A percentile compares a stretch with the other conserved stretches of the same genome.
phyloP scores from a whole-genome alignment of 2,797 vertebrate genomes.

The Poecilia velifera region DNA sequence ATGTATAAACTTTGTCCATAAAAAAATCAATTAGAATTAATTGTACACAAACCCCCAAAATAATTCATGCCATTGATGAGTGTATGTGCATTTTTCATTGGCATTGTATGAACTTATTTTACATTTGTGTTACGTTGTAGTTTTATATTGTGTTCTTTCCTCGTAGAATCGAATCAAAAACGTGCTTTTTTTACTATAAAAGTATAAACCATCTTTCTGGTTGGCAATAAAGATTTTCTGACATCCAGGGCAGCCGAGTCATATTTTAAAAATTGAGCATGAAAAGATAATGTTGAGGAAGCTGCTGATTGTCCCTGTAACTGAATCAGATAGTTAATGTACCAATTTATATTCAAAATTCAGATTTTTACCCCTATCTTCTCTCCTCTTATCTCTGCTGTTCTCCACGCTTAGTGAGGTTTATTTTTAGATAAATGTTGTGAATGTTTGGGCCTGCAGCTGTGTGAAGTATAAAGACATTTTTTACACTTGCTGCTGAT shows the following conservation, averaged over 20 bases:
- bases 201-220: neutral
- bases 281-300: neutral
- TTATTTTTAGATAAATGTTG: neutral
- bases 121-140: neutral
- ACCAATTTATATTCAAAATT: constrained; percentile 6
- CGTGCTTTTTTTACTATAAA: neutral
- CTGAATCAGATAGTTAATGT: constrained; percentile 9
- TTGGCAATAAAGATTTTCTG: neutral
- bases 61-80: neutral
- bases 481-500: neutral
- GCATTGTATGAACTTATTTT: neutral
- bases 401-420: constrained; percentile 2
- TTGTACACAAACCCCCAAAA: neutral
- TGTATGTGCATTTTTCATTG: neutral
- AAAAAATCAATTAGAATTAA: neutral
- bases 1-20: neutral
- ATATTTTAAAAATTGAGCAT: neutral
- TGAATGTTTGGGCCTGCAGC: constrained; percentile 1
- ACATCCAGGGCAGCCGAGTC: neutral
- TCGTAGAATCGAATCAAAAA: neutral
- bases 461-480: constrained; percentile 2
- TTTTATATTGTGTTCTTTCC: neutral
- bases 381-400: neutral
- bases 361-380: neutral
- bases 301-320: constrained; percentile 1